Evolutionary conservation across 1,140 invertebrate species (phyloP).

Genomic region (Calosoma granatense): DNA sequence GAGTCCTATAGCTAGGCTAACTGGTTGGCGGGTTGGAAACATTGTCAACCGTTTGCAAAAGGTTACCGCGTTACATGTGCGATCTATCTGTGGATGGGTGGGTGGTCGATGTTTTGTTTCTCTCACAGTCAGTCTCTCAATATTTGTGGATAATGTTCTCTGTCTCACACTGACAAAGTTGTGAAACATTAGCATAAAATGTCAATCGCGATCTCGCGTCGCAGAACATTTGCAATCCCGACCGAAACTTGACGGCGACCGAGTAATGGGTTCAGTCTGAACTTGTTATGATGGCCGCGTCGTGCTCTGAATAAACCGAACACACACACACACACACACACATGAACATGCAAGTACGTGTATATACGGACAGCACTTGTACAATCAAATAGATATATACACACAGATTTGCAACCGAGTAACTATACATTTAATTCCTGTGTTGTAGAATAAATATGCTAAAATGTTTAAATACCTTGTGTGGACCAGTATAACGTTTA

Average conservation of each 20-base stretch:
- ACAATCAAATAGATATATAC: neutral
- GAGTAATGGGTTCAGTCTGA: constrained; percentile 21
- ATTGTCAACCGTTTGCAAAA: no score
- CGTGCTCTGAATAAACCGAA: constrained; percentile 17
- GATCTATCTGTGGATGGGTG: no score
- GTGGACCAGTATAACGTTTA: no score
- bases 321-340: neutral
- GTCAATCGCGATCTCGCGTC: constrained; percentile 19
- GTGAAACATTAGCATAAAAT: constrained; percentile 22
- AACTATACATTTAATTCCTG: no score
- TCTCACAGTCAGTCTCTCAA: neutral
- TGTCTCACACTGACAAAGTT: neutral
- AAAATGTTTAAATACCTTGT: no score
- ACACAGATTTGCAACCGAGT: no score
- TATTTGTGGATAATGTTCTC: no score
- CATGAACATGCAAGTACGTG: neutral
- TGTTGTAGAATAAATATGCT: no score
- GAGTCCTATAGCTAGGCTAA: no score
- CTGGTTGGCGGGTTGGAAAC: no score
- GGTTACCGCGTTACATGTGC: no score
- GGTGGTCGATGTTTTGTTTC: neutral
- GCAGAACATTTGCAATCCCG: constrained; percentile 16
- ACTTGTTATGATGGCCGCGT: constrained; percentile 20
- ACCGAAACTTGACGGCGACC: constrained; percentile 19
- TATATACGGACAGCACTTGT: neutral